Conservation (phyloP, 2,113 vertebrate species). For the Sitta europaea region DNA sequence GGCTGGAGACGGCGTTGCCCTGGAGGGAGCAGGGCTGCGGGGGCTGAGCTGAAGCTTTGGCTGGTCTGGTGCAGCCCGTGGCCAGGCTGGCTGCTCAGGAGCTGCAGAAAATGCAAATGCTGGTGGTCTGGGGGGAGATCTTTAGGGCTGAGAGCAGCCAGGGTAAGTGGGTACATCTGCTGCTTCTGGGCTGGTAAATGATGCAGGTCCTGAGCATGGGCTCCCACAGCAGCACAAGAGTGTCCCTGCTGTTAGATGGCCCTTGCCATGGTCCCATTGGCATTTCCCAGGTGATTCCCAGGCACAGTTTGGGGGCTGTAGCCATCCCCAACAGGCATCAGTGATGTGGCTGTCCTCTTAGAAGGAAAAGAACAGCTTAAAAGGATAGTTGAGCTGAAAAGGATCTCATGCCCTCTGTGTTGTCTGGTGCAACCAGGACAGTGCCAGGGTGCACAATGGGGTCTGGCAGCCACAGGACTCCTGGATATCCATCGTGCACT, state of each 20-base stretch:
- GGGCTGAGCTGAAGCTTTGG: background rate
- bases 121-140: background rate
- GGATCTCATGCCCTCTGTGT: rapidly evolving
- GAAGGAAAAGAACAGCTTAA: background rate
- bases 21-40: background rate
- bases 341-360: rapidly evolving
- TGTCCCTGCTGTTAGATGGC: background rate
- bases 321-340: background rate
- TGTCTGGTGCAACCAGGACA: background rate
- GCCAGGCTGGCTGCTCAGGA: background rate
- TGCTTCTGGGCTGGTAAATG: background rate
- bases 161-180: background rate
- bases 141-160: background rate
- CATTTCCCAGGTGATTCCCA: background rate
- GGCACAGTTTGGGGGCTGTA: background rate
- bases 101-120: background rate
- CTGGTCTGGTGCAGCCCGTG: background rate
- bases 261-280: background rate
- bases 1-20: background rate
- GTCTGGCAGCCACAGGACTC: background rate
- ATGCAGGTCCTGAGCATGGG: background rate
- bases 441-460: background rate
- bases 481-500: background rate
- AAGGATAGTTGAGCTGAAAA: background rate
- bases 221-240: background rate